These are phyloP conservation scores for Ophraella communa DNA, from an alignment of 2,888 invertebrate species.

Conservation along the genomic window DNA sequence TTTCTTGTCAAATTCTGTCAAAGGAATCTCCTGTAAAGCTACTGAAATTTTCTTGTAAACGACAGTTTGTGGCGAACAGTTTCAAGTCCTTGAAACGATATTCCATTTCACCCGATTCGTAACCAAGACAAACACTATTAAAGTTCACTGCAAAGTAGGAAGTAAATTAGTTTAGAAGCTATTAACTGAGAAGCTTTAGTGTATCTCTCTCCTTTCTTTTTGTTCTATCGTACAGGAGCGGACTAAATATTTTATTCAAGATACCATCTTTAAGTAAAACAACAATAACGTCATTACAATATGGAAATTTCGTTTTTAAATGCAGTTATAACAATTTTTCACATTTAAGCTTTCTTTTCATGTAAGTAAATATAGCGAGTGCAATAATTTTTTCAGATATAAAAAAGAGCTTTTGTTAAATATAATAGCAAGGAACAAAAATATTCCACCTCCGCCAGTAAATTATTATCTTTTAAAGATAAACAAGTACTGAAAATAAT, in stretches of 20 bases:
- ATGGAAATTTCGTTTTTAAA: too few species aligned
- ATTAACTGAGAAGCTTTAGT: constrained; percentile 30
- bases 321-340: too few species aligned
- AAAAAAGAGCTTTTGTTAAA: too few species aligned
- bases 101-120: constrained; percentile 21
- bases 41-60: constrained; percentile 7
- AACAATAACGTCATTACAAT: too few species aligned
- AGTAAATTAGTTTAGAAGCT: constrained; percentile 35
- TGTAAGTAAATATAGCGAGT: too few species aligned
- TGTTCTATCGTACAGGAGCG: background rate
- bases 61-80: constrained; percentile 13
- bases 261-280: too few species aligned
- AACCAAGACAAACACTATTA: constrained; percentile 33
- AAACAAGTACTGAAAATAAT: too few species aligned
- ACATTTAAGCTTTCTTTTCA: too few species aligned
- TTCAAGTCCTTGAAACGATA: constrained; percentile 13
- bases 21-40: constrained; percentile 5
- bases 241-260: background rate
- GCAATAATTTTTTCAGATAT: too few species aligned
- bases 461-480: too few species aligned
- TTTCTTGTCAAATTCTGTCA: background rate
- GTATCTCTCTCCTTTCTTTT: constrained; percentile 22
- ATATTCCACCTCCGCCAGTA: too few species aligned
- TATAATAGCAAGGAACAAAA: too few species aligned
- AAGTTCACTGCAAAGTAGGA: constrained; percentile 32